Evolutionary conservation across 2,888 invertebrate species (phyloP).

Genomic region (Hirudinaria manillensis): DNA sequence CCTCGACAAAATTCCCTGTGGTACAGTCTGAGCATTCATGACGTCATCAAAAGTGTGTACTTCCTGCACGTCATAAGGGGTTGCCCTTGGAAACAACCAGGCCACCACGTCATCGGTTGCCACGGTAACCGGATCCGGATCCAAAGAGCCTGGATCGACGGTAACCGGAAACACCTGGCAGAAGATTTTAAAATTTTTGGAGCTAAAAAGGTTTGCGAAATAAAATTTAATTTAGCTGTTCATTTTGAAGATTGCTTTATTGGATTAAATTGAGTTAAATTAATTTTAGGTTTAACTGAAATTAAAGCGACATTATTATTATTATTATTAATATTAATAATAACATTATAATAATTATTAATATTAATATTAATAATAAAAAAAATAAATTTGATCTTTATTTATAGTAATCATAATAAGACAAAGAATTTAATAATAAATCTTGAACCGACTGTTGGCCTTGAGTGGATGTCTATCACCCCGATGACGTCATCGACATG

Average conservation of each 20-base stretch:
- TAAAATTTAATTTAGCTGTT: background rate
- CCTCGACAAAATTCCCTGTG: constrained; percentile 14
- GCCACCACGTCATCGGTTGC: constrained; percentile 51
- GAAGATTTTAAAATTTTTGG: background rate
- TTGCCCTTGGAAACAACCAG: constrained; percentile 50
- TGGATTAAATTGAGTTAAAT: background rate
- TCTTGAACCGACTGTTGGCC: constrained; percentile 45
- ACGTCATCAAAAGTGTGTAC: constrained; percentile 43
- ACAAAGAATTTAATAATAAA: background rate
- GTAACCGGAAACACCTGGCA: constrained; percentile 50
- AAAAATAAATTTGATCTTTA: background rate
- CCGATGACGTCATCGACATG: constrained; percentile 45
- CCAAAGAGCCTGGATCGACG: constrained; percentile 44
- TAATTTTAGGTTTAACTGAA: no score
- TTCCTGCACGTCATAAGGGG: constrained; percentile 43
- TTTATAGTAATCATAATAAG: no score
- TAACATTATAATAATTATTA: background rate
- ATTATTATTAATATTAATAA: no score
- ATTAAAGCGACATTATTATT: no score
- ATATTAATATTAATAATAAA: background rate
- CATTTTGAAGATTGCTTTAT: background rate
- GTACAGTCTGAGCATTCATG: constrained; percentile 20
- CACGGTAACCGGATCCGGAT: constrained; percentile 49
- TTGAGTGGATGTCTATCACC: constrained; percentile 50
- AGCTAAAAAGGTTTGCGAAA: background rate